These are phyloP conservation scores for Morus bassanus DNA, from an alignment of 2,797 vertebrate species.

Conservation along the genomic window DNA sequence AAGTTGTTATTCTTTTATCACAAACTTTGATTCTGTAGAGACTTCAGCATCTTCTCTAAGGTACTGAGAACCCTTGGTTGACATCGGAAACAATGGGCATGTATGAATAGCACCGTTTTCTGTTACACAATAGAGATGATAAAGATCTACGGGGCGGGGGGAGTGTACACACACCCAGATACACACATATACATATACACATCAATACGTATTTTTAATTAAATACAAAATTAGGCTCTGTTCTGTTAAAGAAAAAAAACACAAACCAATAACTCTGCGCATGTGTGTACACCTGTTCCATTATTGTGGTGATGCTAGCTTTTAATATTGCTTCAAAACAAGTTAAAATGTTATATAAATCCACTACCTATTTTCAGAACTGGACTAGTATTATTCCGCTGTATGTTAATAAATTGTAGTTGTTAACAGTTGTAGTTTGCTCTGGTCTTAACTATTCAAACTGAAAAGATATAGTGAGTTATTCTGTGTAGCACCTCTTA, in stretches of 20 bases:
- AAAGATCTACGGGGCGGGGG: background rate
- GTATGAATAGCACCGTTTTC: background rate
- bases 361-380: background rate
- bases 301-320: background rate
- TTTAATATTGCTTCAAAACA: background rate
- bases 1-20: constrained; percentile 70
- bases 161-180: background rate
- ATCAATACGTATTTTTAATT: background rate
- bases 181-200: too few relatives aligned
- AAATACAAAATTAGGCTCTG: background rate
- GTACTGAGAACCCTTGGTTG: background rate
- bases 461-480: background rate
- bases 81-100: background rate
- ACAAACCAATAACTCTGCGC: background rate
- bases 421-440: background rate
- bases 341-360: background rate
- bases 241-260: background rate
- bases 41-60: background rate
- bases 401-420: background rate
- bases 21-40: background rate
- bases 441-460: background rate
- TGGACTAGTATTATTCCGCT: background rate
- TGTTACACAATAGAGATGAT: background rate
- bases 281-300: background rate
- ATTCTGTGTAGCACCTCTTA: background rate